Evolutionary conservation across 2,113 vertebrate genomes (phyloP).

Genomic region (Sphaerodactylus townsendi): DNA sequence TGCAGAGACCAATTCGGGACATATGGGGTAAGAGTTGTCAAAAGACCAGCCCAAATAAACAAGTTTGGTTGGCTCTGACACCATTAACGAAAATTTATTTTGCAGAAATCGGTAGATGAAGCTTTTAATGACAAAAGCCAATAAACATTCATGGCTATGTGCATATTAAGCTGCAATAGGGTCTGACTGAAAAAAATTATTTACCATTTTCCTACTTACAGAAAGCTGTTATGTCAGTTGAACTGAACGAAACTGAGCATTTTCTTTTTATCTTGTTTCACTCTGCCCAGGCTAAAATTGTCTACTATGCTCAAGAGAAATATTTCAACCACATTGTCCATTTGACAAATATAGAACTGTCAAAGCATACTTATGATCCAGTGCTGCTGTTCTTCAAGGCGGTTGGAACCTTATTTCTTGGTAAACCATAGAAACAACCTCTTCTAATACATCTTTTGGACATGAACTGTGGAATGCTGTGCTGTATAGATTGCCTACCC

Average conservation of each 20-base stretch:
- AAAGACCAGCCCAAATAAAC: neutral
- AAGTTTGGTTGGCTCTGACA: neutral
- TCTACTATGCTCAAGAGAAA: conserved; percentile 63
- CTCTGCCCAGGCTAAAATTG: conserved; percentile 35
- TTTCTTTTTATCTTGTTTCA: neutral
- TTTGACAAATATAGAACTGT: conserved; percentile 39
- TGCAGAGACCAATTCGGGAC: no score
- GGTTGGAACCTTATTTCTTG: conserved; percentile 57
- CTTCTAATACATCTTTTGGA: neutral
- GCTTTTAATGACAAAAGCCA: neutral
- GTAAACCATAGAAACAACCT: conserved; percentile 1
- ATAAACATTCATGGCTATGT: neutral
- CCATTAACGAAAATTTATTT: neutral
- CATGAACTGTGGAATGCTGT: neutral
- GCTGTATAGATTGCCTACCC: neutral
- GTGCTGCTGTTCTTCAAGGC: conserved; percentile 68
- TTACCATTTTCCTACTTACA: no score
- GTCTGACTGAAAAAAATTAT: neutral
- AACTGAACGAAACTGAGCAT: neutral
- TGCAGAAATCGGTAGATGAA: no score
- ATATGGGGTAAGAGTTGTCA: neutral
- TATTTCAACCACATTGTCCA: conserved; percentile 65
- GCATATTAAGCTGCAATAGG: no score
- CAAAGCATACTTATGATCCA: conserved; percentile 47
- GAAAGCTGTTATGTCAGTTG: neutral